Evolutionary conservation across 1,140 invertebrate genomes (phyloP), one percentile per base, ranked within the genome.

Genomic region (Dendroctonus ponderosae): DNA sequence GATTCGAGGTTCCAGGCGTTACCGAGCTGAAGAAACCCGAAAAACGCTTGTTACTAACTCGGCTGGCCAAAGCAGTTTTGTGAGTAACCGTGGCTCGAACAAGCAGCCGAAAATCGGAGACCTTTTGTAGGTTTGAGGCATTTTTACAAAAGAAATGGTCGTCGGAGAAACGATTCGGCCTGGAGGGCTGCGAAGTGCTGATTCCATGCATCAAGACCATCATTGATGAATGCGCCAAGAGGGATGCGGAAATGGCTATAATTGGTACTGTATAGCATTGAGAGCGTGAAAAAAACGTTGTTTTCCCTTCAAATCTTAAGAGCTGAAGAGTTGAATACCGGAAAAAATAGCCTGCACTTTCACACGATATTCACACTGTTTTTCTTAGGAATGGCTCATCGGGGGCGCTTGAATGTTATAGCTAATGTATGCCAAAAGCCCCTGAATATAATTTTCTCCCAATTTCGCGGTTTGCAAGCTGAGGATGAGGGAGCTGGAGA

Each of bases 1-100:
- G 90, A 70, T 94, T 99, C 84, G 97, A 99, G 81, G 91, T 91
- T 3, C 97, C 97, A 7, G 90, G 91, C 52, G 87, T 94, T 3
- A 91, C 93, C 80, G 87, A 92, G 71, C 87, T 98, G 76, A 87
- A 86, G 51, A 84, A 85, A 50, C 93, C 97, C 70, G 91, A 97
- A 77, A 99, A 98, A 80, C 85, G 94, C 97, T n/a, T 65, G 37
- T 42, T 44, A 70, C 81, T 99, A 69, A 95, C 94, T 49, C 85
- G 96, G 73, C 82, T 98, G 15, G 94, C 96, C 48, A 85, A 96
- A 78, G 93, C 96, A 11, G 37, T 44, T 8, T 26, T 56, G 66
- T 68, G 62, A 43, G 51, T 68, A 37, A 54, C 3, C 1, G 6
- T 7, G 37, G 2, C 39, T 44, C 0, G n/a, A 9, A 12, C 15